phyloP scores from a whole-genome alignment of 2,888 invertebrate species.

The Drosophila emarginata region DNA sequence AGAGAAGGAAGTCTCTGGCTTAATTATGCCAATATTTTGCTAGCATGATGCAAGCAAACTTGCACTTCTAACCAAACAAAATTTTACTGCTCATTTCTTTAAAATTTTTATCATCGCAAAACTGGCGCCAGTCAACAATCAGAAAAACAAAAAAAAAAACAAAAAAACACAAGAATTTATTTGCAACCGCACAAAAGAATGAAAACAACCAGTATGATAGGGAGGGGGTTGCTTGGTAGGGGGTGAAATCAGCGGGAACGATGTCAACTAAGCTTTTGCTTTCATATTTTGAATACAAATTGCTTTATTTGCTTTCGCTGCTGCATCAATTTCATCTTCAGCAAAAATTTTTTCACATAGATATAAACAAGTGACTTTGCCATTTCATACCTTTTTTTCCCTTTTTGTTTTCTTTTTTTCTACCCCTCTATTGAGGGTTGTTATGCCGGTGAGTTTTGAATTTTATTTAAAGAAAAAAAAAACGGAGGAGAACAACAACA shows the following conservation, averaged over 20 bases:
- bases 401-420: slow-evolving; percentile 27
- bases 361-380: slow-evolving; percentile 72
- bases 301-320: slow-evolving; percentile 79
- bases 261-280: slow-evolving; percentile 67
- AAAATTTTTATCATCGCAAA: slow-evolving; percentile 16
- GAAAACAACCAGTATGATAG: background rate
- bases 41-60: slow-evolving; percentile 13
- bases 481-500: slow-evolving; percentile 40
- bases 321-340: slow-evolving; percentile 70
- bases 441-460: slow-evolving; percentile 48
- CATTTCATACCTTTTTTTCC: slow-evolving; percentile 63
- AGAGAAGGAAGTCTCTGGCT: slow-evolving; percentile 25
- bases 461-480: slow-evolving; percentile 34
- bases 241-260: slow-evolving; percentile 18
- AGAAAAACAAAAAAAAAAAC: slow-evolving; percentile 25
- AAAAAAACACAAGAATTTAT: slow-evolving; percentile 40
- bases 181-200: slow-evolving; percentile 56
- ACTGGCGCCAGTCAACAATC: slow-evolving; percentile 59
- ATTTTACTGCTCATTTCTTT: slow-evolving; percentile 25
- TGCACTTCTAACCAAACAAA: slow-evolving; percentile 27
- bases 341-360: slow-evolving; percentile 67
- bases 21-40: slow-evolving; percentile 65
- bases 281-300: slow-evolving; percentile 83
- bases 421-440: slow-evolving; percentile 48
- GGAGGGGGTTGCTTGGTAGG: background rate